Evolutionary conservation across 2,888 invertebrate genomes (phyloP).

Genomic region (Conus canariensis): DNA sequence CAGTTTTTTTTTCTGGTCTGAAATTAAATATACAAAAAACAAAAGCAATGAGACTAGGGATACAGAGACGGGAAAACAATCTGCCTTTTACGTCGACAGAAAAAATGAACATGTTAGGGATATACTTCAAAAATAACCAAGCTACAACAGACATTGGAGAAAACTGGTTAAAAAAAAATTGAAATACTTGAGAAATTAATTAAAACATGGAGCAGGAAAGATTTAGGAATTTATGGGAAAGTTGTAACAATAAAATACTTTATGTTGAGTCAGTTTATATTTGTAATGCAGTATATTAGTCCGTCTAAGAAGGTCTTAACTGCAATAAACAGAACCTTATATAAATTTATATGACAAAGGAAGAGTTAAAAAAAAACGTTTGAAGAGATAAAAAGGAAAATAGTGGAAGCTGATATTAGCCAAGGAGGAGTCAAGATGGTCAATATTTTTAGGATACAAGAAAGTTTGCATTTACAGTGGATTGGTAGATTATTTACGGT

Average conservation of each 20-base stretch:
- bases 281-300: background rate
- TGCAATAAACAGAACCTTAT: background rate
- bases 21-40: too few species aligned
- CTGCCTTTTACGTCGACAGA: too few species aligned
- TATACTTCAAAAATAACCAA: too few species aligned
- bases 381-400: background rate
- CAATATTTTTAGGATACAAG: background rate
- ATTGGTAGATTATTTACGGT: background rate
- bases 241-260: background rate
- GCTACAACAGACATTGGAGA: background rate
- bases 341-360: background rate
- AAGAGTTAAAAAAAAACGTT: background rate
- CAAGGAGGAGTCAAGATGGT: background rate
- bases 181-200: background rate
- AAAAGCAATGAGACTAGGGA: too few species aligned
- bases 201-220: background rate
- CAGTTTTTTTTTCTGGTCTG: too few species aligned
- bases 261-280: background rate
- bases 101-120: too few species aligned
- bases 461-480: background rate
- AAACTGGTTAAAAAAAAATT: background rate
- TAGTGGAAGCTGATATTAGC: background rate
- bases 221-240: background rate
- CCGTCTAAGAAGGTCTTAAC: background rate
- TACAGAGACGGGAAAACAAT: too few species aligned